These are phyloP conservation scores for Drosophila athabasca DNA, from an alignment of 1,140 invertebrate species.

Conservation along the genomic window DNA sequence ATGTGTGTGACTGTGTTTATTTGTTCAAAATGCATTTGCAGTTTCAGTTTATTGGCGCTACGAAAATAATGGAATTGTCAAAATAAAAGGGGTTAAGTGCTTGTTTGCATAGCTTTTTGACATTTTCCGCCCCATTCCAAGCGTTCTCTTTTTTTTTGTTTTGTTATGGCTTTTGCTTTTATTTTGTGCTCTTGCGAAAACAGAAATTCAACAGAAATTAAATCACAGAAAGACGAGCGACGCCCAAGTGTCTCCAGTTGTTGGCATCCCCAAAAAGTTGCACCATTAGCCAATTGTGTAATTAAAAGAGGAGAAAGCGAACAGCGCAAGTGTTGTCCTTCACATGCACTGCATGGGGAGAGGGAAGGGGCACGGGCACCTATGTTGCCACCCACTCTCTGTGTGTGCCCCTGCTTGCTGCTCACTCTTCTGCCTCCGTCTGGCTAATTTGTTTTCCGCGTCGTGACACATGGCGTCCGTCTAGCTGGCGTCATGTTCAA, in stretches of 20 bases:
- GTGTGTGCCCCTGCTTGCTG: background rate
- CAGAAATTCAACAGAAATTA: slow-evolving; percentile 49
- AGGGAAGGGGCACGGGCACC: background rate
- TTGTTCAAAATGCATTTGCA: slow-evolving; percentile 63
- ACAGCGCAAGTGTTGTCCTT: slow-evolving; percentile 53
- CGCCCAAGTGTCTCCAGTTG: slow-evolving; percentile 46
- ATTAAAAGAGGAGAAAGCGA: slow-evolving; percentile 64
- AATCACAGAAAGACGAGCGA: slow-evolving; percentile 31
- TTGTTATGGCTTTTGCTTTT: background rate
- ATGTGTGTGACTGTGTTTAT: slow-evolving; percentile 14
- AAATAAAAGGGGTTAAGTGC: slow-evolving; percentile 76
- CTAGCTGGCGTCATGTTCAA: slow-evolving; percentile 68
- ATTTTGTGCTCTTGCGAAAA: slow-evolving; percentile 21
- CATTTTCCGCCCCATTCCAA: slow-evolving; percentile 23
- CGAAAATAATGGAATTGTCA: slow-evolving; percentile 76
- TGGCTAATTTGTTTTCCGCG: slow-evolving; percentile 65
- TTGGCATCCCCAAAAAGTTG: slow-evolving; percentile 40
- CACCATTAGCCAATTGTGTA: slow-evolving; percentile 72
- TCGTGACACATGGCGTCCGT: slow-evolving; percentile 63
- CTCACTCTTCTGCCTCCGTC: slow-evolving; percentile 1
- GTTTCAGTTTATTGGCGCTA: slow-evolving; percentile 67
- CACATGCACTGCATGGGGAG: background rate
- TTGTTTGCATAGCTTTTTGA: slow-evolving; percentile 73
- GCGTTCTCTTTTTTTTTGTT: slow-evolving; percentile 11
- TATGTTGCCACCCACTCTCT: background rate